Evolutionary conservation across 2,888 invertebrate genomes (phyloP), one percentile per base, ranked within the genome.

Genomic region (Chymomyza procnemis): DNA sequence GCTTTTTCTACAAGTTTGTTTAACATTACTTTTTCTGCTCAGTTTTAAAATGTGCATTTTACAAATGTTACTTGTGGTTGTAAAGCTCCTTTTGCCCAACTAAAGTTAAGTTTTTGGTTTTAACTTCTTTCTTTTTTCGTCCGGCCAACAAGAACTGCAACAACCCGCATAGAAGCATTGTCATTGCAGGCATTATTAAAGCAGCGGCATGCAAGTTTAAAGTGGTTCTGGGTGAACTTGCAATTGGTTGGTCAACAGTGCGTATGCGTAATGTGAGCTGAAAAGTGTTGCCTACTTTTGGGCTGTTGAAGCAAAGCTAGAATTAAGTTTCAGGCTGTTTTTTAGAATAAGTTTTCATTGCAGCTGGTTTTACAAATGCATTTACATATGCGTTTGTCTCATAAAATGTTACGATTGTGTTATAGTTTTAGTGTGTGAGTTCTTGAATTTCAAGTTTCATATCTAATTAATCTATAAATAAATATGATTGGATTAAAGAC

Each of bases 61-160:
- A 81, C 81, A 86, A 81, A 81, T 81, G 87, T 87, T 85, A 85
- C 87, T 81, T 81, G 81, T 87, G 81, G 81, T 86, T 81, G 77
- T 74, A 85, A 75, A 76, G 82, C 82, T 75, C 52, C 52, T 54
- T 54, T 16, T n/a, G n/a, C n/a, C 62, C 55, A 57, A 57, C 57
- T 34, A 22, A 34, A 57, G 19, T 57, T 22, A 34, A 57, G 26
- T 22, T 57, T 18, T 57, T 16, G 16, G 57, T 34, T 16, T 26
- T 18, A 57, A 18, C 18, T 30, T 3, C 30, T 30, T 30, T 5
- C 26, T 26, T 26, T 22, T 22, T 26, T 26, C 8, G 26, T 26
- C 26, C 12, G 68, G 66, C 62, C 72, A 67, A n/a, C 34, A 67
- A 60, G 60, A 64, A 67, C 61, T 57, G 58, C 61, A 52, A 66